Conservation (phyloP, 2,797 vertebrate species). For the Fundulus diaphanus region DNA sequence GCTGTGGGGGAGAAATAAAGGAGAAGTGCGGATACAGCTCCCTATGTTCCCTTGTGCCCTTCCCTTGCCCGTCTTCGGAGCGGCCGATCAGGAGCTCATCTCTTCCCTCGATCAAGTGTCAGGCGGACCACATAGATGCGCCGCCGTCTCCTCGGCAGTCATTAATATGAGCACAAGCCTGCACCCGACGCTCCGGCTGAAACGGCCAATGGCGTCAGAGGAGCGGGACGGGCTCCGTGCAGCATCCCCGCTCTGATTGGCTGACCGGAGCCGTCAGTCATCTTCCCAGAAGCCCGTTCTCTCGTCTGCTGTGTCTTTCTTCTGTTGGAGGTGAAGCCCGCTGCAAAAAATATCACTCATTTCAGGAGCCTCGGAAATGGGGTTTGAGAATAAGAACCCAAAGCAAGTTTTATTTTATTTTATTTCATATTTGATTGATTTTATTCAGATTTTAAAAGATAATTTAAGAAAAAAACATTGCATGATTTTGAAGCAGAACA, state of each 20-base stretch:
- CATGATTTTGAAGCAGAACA: background rate
- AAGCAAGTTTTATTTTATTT: background rate
- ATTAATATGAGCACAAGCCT: conserved; percentile 84
- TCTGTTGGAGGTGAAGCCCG: conserved; percentile 70
- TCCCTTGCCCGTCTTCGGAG: conserved; percentile 79
- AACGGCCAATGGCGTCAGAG: conserved; percentile 83
- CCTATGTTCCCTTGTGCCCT: conserved; percentile 66
- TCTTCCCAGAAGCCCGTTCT: conserved; percentile 66
- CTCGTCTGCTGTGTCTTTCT: conserved; percentile 61
- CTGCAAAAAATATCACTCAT: conserved; percentile 67
- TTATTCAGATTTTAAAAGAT: background rate
- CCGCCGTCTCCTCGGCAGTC: conserved; percentile 88
- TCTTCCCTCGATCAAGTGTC: conserved; percentile 84
- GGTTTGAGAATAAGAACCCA: background rate
- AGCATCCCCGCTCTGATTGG: conserved; percentile 85
- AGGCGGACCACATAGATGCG: conserved; percentile 86
- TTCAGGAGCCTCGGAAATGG: conserved; percentile 2
- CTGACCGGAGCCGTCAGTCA: conserved; percentile 81
- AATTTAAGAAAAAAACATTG: background rate
- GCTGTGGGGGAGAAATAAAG: conserved; percentile 30
- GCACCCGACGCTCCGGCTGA: conserved; percentile 79
- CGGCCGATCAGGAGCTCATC: conserved; percentile 85
- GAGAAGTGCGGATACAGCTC: conserved; percentile 11
- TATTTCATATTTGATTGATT: background rate
- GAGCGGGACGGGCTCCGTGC: conserved; percentile 71